Evolutionary conservation across 2,797 vertebrate species (phyloP), one percentile per base, ranked within the genome.

Genomic region (Sylvilagus floridanus): DNA sequence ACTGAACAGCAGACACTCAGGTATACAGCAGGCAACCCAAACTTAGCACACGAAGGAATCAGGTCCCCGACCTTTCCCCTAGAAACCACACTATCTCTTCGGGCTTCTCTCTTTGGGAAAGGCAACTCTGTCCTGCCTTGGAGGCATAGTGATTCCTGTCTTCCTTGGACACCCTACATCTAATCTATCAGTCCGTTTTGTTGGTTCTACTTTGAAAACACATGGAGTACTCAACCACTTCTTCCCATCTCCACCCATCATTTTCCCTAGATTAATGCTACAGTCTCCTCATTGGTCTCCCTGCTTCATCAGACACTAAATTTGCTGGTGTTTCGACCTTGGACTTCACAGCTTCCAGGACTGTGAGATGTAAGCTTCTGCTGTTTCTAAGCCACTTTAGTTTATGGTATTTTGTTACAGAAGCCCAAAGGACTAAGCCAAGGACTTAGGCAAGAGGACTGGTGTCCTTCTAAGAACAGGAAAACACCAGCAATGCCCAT

Each of bases 401-500:
- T 4, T 85, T 62, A 28, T 14, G 26, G 26, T 28, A 47, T 79
- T 71, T 66, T 57, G 5, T 66, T 50, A 32, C 0, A 35, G 19
- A 4, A n/a, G 52, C 16, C n/a, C 24, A 26, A 22, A 9, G 22
- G 63, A 50, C 17, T 28, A 78, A 78, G 22, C 10, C 71, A 54
- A 37, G 35, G 7, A 14, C 30, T 78, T 1, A 63, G 14, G n/a
- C 10, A 57, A 24, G 0, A 69, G 63, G 24, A 60, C 30, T 30
- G 22, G 26, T 12, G 69, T 66, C 30, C 3, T 73, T 14, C 8
- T 6, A 30, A 42, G n/a, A 47, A 50, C 32, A 63, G 42, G n/a
- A 16, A 62, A 57, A 30, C 7, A 11, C 2, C 24, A 28, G 50
- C 4, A 1, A 5, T 1, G 2, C 16, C 14, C 0, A 1, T 22